A percentile compares a stretch with the other conserved stretches of the same genome.
These are phyloP conservation scores for Pomacea maculata DNA, from an alignment of 1,140 invertebrate species.

Conservation along the genomic window DNA sequence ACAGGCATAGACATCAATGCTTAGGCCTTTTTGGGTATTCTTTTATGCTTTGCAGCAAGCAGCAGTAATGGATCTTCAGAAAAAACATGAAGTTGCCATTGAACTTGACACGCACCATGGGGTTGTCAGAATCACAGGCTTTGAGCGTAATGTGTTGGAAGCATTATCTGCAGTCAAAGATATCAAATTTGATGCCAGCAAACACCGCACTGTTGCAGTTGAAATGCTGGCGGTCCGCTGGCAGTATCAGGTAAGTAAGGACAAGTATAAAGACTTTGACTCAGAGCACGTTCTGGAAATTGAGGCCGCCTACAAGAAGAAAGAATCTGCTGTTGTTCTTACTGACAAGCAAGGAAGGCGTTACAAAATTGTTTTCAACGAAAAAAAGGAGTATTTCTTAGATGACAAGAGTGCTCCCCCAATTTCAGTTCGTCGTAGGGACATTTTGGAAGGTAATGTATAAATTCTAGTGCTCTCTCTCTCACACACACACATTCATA, in stretches of 20 bases:
- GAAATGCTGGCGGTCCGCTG: constrained; percentile 15
- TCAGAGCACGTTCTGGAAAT: not conserved
- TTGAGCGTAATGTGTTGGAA: not conserved
- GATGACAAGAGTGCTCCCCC: not conserved
- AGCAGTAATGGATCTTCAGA: constrained; percentile 7
- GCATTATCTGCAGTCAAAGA: constrained; percentile 10
- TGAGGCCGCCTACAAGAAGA: constrained; percentile 14
- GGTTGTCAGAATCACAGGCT: not conserved
- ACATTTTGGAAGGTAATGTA: constrained; percentile 10
- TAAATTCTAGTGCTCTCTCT: too few species aligned
- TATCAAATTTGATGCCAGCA: constrained; percentile 6
- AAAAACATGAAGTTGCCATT: constrained; percentile 17
- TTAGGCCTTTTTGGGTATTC: not conserved
- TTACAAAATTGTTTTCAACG: constrained; percentile 18
- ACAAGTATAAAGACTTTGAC: constrained; percentile 20
- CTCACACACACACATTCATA: too few species aligned
- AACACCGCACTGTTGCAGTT: not conserved
- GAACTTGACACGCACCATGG: not conserved
- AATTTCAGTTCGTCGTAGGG: constrained; percentile 14
- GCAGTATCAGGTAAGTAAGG: constrained; percentile 17
- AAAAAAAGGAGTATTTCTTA: constrained; percentile 8
- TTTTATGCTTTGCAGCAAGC: not conserved
- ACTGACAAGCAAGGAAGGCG: constrained; percentile 6
- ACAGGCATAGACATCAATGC: too few species aligned
- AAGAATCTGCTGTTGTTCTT: not conserved